Percentiles rank a stretch among this genome's conserved stretches.
Conservation (phyloP, 2,797 vertebrate species). For the Enteromius afrohamiltoni region DNA sequence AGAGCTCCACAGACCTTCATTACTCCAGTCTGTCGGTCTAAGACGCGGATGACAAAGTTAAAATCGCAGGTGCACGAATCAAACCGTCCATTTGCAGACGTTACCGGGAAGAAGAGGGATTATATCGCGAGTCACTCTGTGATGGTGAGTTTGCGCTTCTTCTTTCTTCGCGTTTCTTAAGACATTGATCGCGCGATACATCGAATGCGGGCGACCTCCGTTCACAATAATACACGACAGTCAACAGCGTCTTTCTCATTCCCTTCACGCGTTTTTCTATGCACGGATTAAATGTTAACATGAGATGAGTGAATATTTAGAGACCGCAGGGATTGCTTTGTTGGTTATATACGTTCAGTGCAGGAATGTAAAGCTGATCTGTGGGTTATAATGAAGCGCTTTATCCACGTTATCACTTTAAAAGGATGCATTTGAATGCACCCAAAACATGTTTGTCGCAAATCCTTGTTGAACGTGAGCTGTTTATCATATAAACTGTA, state of each 20-base stretch:
- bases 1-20: constrained; percentile 24
- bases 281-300: background rate
- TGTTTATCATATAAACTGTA: background rate
- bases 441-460: background rate
- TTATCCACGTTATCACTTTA: background rate
- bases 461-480: background rate
- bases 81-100: background rate
- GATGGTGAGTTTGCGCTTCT: constrained; percentile 41
- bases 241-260: background rate
- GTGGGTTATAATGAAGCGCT: background rate
- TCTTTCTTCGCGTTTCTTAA: constrained; percentile 28
- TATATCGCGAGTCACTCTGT: background rate
- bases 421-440: background rate
- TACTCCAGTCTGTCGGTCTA: background rate
- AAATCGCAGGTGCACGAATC: constrained; percentile 25
- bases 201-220: constrained; percentile 4
- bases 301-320: background rate
- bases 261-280: constrained; percentile 12
- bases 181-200: background rate
- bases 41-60: constrained; percentile 35
- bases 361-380: background rate
- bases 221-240: background rate
- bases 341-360: background rate
- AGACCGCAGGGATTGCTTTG: background rate
- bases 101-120: background rate